Base-by-base conservation (phyloP, 2,113 vertebrate species). In the Muntiacus muntjak region DNA sequence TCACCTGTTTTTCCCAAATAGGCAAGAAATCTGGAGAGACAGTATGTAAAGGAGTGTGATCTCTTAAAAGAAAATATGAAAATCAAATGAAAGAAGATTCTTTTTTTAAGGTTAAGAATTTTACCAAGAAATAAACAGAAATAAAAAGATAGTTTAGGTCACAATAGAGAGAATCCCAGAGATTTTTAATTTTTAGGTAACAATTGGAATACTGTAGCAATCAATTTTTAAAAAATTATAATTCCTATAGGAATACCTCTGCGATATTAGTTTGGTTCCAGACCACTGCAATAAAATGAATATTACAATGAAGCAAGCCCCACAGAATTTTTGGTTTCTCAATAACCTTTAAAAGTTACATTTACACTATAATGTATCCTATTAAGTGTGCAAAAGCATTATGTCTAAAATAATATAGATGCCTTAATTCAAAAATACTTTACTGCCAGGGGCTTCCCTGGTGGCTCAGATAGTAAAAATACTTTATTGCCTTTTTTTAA, bases 11-110 rank as follows among this genome's bases (percentile, higher is more conserved):
- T 55, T 67, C 28, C 36, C 74, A 88, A 55, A 57, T 30, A 93
- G 26, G 2, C 21, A 54, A 87, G 47, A 92, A 92, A 84, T 95
- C 26, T 91, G n/a, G 43, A 81, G 50, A 95, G 7, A 76, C 1
- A 87, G 11, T 71, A 57, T 64, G n/a, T 64, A 19, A 55, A 62
- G 3, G n/a, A 76, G 14, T 64, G 11, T 71, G 6, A 58, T 64
- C 45, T 87, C 95, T 88, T 40, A 74, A 92, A 71, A 90, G 14
- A 94, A 96, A 71, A 82, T 58, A 74, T 26, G n/a, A 94, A 81
- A 82, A 95, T 83, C 17, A 92, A 93, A 40, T 85, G 36, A 52
- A 90, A 76, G 7, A 76, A 94, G 90, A 21, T 11, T 52, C 1
- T 81, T 60, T 92, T 92, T 93, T 74, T 76, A 58, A 90, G 50